Evolutionary conservation across 2,888 invertebrate species (phyloP).

Genomic region (Drosophila trichaetosa): DNA sequence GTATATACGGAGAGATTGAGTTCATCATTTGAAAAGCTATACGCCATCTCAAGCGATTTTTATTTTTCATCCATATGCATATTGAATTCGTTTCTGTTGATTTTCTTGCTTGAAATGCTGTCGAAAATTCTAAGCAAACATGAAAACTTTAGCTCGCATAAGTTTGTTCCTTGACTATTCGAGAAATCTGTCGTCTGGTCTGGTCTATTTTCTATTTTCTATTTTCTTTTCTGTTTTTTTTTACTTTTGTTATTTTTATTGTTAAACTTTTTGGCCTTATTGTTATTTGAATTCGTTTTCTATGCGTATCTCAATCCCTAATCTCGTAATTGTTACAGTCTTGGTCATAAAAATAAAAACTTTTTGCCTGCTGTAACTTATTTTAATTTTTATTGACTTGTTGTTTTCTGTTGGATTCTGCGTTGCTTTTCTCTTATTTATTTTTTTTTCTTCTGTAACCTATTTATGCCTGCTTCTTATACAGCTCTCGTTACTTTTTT

Average conservation of each 20-base stretch:
- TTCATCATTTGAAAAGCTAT: background rate
- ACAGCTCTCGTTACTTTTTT: constrained; percentile 34
- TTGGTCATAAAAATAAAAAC: constrained; percentile 60
- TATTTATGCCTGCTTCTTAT: constrained; percentile 24
- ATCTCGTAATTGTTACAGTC: constrained; percentile 60
- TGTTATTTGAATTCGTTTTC: constrained; percentile 28
- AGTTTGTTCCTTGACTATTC: background rate
- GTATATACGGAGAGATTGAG: background rate
- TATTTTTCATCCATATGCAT: background rate
- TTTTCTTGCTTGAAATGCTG: background rate
- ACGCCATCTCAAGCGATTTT: background rate
- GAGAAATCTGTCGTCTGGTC: background rate
- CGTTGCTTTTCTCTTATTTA: constrained; percentile 1
- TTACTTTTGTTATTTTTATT: background rate
- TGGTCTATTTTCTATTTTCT: background rate
- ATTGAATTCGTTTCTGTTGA: background rate
- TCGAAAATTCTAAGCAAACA: background rate
- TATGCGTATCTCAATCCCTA: constrained; percentile 17
- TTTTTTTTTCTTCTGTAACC: constrained; percentile 1
- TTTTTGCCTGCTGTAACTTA: constrained; percentile 66
- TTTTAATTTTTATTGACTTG: constrained; percentile 75
- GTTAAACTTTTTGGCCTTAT: constrained; percentile 10
- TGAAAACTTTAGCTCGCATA: background rate
- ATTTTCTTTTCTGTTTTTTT: background rate
- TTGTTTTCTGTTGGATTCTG: constrained; percentile 40